A percentile compares a stretch with the other conserved stretches of the same genome.
Evolutionary conservation across 2,888 invertebrate species (phyloP).

Genomic region (Drosophila suboccidentalis): DNA sequence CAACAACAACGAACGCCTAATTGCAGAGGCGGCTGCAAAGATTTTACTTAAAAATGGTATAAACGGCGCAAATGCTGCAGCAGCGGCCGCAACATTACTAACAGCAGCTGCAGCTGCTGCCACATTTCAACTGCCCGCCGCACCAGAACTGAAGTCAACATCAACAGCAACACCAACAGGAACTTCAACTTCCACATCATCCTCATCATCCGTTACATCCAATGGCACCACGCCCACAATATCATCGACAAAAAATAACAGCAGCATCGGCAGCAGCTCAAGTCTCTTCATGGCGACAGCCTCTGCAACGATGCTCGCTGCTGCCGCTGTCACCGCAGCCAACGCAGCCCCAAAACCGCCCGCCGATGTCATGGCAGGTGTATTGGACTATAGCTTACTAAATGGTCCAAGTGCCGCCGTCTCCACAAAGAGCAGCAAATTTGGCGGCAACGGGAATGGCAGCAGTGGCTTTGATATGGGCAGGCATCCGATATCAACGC

Average conservation of each 20-base stretch:
- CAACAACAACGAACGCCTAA: constrained; percentile 69
- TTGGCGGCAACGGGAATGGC: constrained; percentile 37
- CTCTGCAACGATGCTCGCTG: constrained; percentile 62
- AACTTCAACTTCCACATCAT: constrained; percentile 20
- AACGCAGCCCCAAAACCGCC: constrained; percentile 54
- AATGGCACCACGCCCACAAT: constrained; percentile 67
- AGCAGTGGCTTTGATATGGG: constrained; percentile 75
- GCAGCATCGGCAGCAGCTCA: constrained; percentile 52
- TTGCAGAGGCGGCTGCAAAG: constrained; percentile 81
- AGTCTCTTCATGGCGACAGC: constrained; percentile 63
- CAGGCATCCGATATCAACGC: constrained; percentile 79
- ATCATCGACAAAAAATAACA: constrained; percentile 52
- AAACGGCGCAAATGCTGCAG: constrained; percentile 75
- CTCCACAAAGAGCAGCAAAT: constrained; percentile 56
- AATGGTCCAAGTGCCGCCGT: constrained; percentile 49
- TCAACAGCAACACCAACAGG: constrained; percentile 24
- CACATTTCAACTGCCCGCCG: constrained; percentile 70
- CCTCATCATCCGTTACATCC: constrained; percentile 50
- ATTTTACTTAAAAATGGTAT: constrained; percentile 82
- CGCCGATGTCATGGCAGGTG: constrained; percentile 68
- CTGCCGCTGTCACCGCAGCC: constrained; percentile 42
- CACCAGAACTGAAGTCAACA: constrained; percentile 60
- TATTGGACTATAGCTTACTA: constrained; percentile 78
- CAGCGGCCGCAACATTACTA: constrained; percentile 64
- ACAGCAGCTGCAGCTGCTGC: constrained; percentile 73